Percentiles rank a stretch among this genome's conserved stretches.
Conservation (phyloP, 2,888 invertebrate species). For the Geotrupes spiniger region DNA sequence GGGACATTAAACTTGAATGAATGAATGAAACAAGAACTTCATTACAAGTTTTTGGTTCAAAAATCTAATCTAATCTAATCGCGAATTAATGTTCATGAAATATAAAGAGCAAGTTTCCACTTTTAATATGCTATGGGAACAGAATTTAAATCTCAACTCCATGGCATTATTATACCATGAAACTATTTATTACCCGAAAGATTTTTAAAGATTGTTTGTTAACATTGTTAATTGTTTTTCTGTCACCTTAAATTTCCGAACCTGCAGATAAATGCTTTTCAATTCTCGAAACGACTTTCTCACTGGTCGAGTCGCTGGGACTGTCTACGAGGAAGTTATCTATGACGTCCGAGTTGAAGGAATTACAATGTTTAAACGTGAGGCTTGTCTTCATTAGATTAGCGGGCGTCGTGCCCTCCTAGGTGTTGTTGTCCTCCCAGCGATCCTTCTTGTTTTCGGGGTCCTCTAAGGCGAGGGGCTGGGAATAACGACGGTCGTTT, state of each 20-base stretch:
- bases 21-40: too few species aligned
- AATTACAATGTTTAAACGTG: constrained; percentile 47
- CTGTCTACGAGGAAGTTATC: constrained; percentile 29
- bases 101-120: too few species aligned
- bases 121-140: too few species aligned
- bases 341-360: constrained; percentile 48
- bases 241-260: constrained; percentile 41
- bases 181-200: too few species aligned
- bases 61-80: too few species aligned
- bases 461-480: constrained; percentile 24
- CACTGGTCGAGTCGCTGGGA: constrained; percentile 25
- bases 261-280: constrained; percentile 45
- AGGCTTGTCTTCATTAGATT: constrained; percentile 37
- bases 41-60: too few species aligned
- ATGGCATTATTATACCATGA: too few species aligned
- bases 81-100: too few species aligned
- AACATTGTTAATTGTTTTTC: too few species aligned
- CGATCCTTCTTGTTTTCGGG: constrained; percentile 18
- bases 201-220: too few species aligned
- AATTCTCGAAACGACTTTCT: constrained; percentile 34
- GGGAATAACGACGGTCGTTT: constrained; percentile 16
- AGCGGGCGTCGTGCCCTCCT: constrained; percentile 35
- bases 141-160: too few species aligned
- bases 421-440: constrained; percentile 30
- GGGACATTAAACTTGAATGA: too few species aligned